A percentile compares a stretch with the other conserved stretches of the same genome.
Evolutionary conservation across 2,113 vertebrate genomes (phyloP).

Genomic region (Perca fluviatilis): DNA sequence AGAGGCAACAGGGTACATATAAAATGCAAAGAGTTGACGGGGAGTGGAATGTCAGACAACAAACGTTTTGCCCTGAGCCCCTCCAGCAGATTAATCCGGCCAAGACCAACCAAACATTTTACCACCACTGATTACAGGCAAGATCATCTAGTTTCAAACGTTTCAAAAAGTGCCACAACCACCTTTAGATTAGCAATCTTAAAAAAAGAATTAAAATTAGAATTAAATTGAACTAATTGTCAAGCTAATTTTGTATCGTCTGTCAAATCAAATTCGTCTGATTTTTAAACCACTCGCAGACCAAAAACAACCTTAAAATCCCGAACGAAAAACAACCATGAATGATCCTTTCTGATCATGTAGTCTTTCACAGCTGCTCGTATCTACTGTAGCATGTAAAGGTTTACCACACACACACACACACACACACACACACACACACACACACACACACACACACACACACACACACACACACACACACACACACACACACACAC

Average conservation of each 20-base stretch:
- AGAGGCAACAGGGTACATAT: not conserved
- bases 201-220: not conserved
- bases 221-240: too few species aligned
- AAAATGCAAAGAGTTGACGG: not conserved
- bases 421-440: not conserved
- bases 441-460: conserved; percentile 5
- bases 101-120: not conserved
- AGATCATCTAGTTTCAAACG: not conserved
- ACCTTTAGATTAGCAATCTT: not conserved
- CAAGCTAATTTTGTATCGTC: not conserved
- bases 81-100: not conserved
- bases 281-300: not conserved
- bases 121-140: not conserved
- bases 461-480: not conserved
- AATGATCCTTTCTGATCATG: not conserved
- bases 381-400: not conserved
- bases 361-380: not conserved
- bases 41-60: not conserved
- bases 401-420: not conserved
- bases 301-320: not conserved
- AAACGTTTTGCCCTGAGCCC: not conserved
- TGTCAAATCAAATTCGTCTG: not conserved
- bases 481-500: not conserved
- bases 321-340: not conserved
- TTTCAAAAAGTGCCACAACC: too few species aligned